Base-by-base conservation (phyloP, 2,888 invertebrate species). In the Troglohyphantes excavatus region DNA sequence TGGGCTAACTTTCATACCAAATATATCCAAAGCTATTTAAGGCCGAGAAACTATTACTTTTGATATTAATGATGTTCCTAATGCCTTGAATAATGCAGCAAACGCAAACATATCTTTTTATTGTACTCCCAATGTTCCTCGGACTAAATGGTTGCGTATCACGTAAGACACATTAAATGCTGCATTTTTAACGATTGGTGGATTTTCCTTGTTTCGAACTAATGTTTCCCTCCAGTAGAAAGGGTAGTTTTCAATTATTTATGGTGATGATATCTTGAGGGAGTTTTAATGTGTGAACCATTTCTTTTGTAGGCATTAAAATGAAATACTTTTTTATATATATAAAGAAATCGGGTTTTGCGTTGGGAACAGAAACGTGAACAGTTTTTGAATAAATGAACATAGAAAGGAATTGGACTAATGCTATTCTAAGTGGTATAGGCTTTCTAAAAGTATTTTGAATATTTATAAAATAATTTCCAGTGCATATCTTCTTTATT, bases 201-300 rank as follows among this genome's bases (percentile, higher is more conserved):
- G 39, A 26, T 78, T 63, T 78, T 23, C 61, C n/a, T 19, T 1
- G 43, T 13, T n/a, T 2, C 17, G 29, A 7, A 26, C 26, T 59
- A 75, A 75, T 75, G 75, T n/a, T 21, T 43, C 75, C n/a, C n/a
- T n/a, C 43, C 63, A 23, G 26, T 43, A 78, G 43, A 65, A 33
- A 11, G 63, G 23, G 61, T 2, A 27, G n/a, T 23, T 65, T 78
- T 65, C 65, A 65, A 65, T 78, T 78, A 78, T 78, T 65, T 65
- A 65, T 78, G 78, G 26, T 65, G 43, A 78, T 78, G 63, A 65
- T 39, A 43, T 43, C 43, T 23, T 39, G 6, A n/a, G 61, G 78
- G 63, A 78, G 23, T n/a, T 63, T 29, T 65, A 33, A 21, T 21
- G 27, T 13, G 17, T 26, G 43, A 13, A 23, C 29, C 17, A 33